Evolutionary conservation across 2,113 vertebrate genomes (phyloP).

Genomic region (Bettongia penicillata): DNA sequence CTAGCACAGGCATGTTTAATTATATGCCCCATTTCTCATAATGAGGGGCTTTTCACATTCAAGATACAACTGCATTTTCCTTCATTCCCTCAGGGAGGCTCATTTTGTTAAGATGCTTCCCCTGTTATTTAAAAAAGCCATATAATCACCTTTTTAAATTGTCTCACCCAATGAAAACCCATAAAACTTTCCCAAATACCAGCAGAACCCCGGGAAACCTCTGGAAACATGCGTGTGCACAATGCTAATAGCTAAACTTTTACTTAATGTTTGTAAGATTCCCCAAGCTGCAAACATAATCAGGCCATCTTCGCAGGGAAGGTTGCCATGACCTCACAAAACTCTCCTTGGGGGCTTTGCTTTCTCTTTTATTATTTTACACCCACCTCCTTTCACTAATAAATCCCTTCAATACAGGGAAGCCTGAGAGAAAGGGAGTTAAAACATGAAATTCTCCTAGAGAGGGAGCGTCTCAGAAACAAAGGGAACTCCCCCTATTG

Average conservation of each 20-base stretch:
- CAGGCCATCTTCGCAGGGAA: slow-evolving; percentile 54
- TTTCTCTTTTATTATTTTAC: neutral
- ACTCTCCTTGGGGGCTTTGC: neutral
- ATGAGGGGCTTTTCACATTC: slow-evolving; percentile 59
- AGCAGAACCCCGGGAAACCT: slow-evolving; percentile 60
- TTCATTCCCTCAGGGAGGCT: slow-evolving; percentile 57
- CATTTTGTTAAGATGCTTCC: slow-evolving; percentile 60
- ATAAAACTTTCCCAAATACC: slow-evolving; percentile 54
- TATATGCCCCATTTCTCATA: slow-evolving; percentile 55
- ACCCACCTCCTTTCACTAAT: slow-evolving; percentile 11
- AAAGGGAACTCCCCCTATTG: slow-evolving; percentile 55
- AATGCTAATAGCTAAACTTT: slow-evolving; percentile 57
- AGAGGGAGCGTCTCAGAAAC: slow-evolving; percentile 34
- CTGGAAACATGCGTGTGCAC: slow-evolving; percentile 62
- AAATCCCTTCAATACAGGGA: slow-evolving; percentile 28
- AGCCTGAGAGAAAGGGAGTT: slow-evolving; percentile 1
- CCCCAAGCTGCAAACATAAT: slow-evolving; percentile 69
- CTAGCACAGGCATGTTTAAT: slow-evolving; percentile 49
- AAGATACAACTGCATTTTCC: slow-evolving; percentile 20
- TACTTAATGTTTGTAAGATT: slow-evolving; percentile 67
- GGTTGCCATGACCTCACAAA: slow-evolving; percentile 57
- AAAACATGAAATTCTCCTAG: slow-evolving; percentile 8
- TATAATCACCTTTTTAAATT: slow-evolving; percentile 68
- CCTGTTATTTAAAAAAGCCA: slow-evolving; percentile 60
- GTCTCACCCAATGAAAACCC: slow-evolving; percentile 57